Percentiles rank a stretch among this genome's conserved stretches.
phyloP scores from a whole-genome alignment of 2,888 invertebrate genomes.

The Caenorhabditis sp. region DNA sequence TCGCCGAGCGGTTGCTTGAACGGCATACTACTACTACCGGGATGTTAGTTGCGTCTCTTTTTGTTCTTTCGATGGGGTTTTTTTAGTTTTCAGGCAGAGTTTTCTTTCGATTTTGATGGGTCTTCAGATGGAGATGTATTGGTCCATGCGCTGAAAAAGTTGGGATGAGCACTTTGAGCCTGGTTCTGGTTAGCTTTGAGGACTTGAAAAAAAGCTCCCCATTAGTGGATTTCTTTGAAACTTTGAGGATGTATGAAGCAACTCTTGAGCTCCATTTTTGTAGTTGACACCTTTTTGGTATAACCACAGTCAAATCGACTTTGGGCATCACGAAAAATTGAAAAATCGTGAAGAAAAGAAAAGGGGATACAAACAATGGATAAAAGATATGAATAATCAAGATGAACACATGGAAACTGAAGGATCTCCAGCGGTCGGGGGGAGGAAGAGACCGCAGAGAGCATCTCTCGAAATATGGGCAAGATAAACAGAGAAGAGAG shows the following conservation, averaged over 20 bases:
- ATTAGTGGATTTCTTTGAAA: too few species aligned
- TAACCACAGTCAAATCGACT: too few species aligned
- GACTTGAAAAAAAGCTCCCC: too few species aligned
- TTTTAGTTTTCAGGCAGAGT: constrained; percentile 18
- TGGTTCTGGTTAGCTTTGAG: too few species aligned
- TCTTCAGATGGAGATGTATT: constrained; percentile 30
- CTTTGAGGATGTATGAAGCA: too few species aligned
- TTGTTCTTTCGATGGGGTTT: constrained; percentile 4
- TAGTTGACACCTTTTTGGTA: too few species aligned
- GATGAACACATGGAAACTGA: constrained; percentile 34
- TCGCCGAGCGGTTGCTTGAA: constrained; percentile 82
- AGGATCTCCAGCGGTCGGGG: constrained; percentile 17
- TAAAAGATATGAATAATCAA: constrained; percentile 5
- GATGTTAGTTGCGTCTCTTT: too few species aligned
- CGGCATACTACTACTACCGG: constrained; percentile 75
- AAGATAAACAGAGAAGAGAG: constrained; percentile 24
- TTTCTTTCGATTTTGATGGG: background rate
- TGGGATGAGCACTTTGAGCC: too few species aligned
- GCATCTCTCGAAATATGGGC: constrained; percentile 49
- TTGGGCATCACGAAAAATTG: too few species aligned
- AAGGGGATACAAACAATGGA: background rate
- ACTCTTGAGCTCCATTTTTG: too few species aligned
- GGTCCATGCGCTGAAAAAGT: constrained; percentile 47
- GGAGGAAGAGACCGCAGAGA: too few species aligned
- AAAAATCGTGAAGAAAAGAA: too few species aligned